These are phyloP conservation scores for Pseudanteris insignis DNA, from an alignment of 2,888 invertebrate genomes.

Conservation along the genomic window DNA sequence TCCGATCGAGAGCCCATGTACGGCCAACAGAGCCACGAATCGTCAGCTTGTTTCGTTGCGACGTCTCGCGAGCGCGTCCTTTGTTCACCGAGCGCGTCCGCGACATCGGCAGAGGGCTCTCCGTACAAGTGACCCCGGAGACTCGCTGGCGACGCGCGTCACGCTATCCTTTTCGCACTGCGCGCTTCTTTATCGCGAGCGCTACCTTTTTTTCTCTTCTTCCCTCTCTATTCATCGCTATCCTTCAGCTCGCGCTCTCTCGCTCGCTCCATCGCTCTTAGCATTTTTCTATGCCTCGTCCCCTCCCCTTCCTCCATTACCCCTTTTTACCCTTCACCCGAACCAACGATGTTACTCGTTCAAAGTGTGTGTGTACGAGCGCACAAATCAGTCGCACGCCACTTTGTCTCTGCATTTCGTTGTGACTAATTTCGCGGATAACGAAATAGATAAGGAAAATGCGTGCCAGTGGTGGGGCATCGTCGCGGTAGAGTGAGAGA, in stretches of 20 bases:
- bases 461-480: not conserved
- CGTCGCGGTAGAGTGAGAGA: not conserved
- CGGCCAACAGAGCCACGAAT: no score
- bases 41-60: no score
- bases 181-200: slow-evolving; percentile 4
- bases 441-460: slow-evolving; percentile 25
- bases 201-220: no score
- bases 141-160: slow-evolving; percentile 35
- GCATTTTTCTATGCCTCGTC: not conserved
- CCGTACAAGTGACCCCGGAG: slow-evolving; percentile 30
- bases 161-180: slow-evolving; percentile 6
- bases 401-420: slow-evolving; percentile 24
- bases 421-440: slow-evolving; percentile 27
- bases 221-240: no score
- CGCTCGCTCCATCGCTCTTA: no score
- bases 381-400: slow-evolving; percentile 19
- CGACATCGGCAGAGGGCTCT: slow-evolving; percentile 10
- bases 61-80: slow-evolving; percentile 14
- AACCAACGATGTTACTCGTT: no score
- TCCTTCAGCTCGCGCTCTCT: not conserved
- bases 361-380: slow-evolving; percentile 6
- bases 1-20: no score
- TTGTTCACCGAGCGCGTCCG: slow-evolving; percentile 16
- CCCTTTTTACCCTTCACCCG: not conserved
- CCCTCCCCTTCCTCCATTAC: not conserved